Evolutionary conservation across 2,113 vertebrate genomes (phyloP).

Genomic region (Prolemur simus): DNA sequence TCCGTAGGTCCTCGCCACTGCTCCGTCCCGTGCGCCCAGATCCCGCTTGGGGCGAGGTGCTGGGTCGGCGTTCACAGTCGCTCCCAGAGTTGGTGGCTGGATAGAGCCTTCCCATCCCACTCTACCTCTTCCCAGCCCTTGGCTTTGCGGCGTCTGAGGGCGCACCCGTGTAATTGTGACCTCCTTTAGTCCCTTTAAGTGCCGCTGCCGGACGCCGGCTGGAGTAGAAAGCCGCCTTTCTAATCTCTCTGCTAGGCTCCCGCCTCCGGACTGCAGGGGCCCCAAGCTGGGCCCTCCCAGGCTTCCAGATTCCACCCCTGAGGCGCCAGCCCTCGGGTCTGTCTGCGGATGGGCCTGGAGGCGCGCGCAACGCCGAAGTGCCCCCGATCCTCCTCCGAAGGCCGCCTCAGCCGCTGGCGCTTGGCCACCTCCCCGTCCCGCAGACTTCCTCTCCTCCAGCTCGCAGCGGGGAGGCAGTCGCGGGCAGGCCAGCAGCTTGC

Average conservation of each 20-base stretch:
- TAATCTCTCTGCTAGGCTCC: background rate
- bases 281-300: background rate
- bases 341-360: background rate
- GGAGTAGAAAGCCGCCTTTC: background rate
- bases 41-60: background rate
- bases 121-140: no score
- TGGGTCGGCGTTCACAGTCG: background rate
- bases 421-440: background rate
- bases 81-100: background rate
- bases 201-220: background rate
- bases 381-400: background rate
- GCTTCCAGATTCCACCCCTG: background rate
- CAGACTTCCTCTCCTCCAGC: background rate
- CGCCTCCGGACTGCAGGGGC: background rate
- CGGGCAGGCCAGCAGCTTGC: accelerated
- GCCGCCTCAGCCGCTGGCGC: background rate
- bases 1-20: background rate
- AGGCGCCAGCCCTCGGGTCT: background rate
- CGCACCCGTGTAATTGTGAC: background rate
- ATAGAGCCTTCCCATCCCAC: background rate
- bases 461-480: background rate
- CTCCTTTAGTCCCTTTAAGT: background rate
- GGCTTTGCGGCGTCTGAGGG: background rate
- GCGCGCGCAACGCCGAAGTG: background rate
- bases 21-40: background rate